These are phyloP conservation scores for Drosophila bocqueti DNA, from an alignment of 1,140 invertebrate species.

Conservation along the genomic window DNA sequence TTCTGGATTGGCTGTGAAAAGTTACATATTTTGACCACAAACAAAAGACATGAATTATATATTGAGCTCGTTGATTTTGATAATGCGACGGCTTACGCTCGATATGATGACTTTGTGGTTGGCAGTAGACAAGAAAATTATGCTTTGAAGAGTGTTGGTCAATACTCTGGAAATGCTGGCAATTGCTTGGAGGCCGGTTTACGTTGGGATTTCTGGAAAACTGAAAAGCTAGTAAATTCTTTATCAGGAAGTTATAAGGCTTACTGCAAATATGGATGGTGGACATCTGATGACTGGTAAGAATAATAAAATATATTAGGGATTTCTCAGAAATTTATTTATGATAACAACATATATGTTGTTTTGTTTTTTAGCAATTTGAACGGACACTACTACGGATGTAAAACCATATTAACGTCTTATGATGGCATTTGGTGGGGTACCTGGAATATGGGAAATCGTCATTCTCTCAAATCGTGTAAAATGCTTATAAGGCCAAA, in stretches of 20 bases:
- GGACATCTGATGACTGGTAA: background rate
- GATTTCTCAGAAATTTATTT: background rate
- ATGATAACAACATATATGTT: background rate
- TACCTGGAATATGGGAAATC: background rate
- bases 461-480: slow-evolving; percentile 1
- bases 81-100: slow-evolving; percentile 1
- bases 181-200: background rate
- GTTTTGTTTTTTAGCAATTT: slow-evolving; percentile 4
- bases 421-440: slow-evolving; percentile 1
- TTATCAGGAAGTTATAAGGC: too few species aligned
- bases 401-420: background rate
- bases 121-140: background rate
- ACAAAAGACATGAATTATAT: background rate
- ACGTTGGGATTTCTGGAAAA: too few species aligned
- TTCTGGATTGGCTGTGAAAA: too few species aligned
- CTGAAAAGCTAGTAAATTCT: too few species aligned
- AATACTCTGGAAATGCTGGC: slow-evolving; percentile 5
- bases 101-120: background rate
- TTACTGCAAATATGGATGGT: background rate
- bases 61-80: slow-evolving; percentile 9
- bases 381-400: background rate
- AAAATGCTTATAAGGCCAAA: slow-evolving; percentile 9
- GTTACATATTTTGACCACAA: background rate
- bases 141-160: background rate
- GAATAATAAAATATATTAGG: background rate